Evolutionary conservation across 2,888 invertebrate species (phyloP), one percentile per base, ranked within the genome.

Genomic region (Erynnis tages): DNA sequence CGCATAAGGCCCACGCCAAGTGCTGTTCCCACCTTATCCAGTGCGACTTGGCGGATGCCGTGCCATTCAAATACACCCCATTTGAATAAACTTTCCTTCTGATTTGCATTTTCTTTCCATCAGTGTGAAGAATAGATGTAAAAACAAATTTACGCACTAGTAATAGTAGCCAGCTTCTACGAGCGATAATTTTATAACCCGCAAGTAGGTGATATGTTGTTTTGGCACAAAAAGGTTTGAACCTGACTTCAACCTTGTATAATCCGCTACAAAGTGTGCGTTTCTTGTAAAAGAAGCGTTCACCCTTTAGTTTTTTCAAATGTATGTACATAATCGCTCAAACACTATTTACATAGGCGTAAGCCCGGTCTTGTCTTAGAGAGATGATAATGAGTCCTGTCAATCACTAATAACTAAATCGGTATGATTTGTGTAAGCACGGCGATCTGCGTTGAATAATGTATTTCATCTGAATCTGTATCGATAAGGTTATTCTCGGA

Each of bases 31-130:
- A 16, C 4, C 21, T 23, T 11, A 23, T 27, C 21, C 23, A 23
- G 17, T 21, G 13, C 32, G 11, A 27, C 44, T 32, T 5, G 23
- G 19, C 44, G 44, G 44, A 45, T 34, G 27, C 6, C 40, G 32
- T 23, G 21, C 40, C 27, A 32, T 32, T 32, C 32, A 40, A 23
- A 48, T 48, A 16, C 16, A 41, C 14, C 41, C 27, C 43, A 43
- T 50, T 50, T 50, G 27, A 50, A 50, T 43, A 35, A 50, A 35
- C 50, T 50, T 43, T 43, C 17, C 27, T 13, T 35, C 25, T 17
- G 11, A 13, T 49, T 34, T 35, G 19, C 41, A 43, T 43, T 27
- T 21, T 34, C 17, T 41, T 21, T 30, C 13, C 37, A 27, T 8
- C 13, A 21, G 17, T 32, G 7, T 8, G n/a, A n/a, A 3, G 19